Percentiles rank a stretch among this genome's conserved stretches.
Conservation (phyloP, 2,797 vertebrate species). For the Ctenopoma multispine region DNA sequence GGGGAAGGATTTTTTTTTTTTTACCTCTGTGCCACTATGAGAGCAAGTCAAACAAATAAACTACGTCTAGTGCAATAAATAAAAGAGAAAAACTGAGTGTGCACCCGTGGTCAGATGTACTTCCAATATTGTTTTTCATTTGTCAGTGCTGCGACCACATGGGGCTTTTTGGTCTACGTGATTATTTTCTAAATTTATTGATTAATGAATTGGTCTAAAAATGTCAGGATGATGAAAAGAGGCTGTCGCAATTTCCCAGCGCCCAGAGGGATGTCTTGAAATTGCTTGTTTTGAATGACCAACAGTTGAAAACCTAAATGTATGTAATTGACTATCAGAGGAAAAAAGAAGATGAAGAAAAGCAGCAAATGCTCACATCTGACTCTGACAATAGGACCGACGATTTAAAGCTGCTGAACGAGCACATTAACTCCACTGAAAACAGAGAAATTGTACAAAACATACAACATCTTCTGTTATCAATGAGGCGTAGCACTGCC, state of each 20-base stretch:
- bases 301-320: not conserved
- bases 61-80: constrained; percentile 37
- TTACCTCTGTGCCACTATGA: constrained; percentile 19
- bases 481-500: too few species aligned
- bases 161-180: not conserved
- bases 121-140: constrained; percentile 35
- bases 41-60: constrained; percentile 58
- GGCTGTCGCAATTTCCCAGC: not conserved
- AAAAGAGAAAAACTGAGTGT: constrained; percentile 25
- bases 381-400: too few species aligned
- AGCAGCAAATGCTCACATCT: not conserved
- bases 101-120: constrained; percentile 29
- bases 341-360: not conserved
- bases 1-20: constrained; percentile 39
- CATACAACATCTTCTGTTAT: too few species aligned
- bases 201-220: constrained; percentile 4
- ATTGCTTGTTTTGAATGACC: not conserved
- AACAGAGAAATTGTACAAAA: too few species aligned
- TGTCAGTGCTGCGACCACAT: constrained; percentile 19
- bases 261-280: not conserved
- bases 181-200: not conserved
- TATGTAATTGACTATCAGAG: not conserved
- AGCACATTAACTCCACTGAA: too few species aligned
- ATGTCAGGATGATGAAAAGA: not conserved
- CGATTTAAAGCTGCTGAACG: too few species aligned